Evolutionary conservation across 2,113 vertebrate genomes (phyloP), one percentile per base, ranked within the genome.

Genomic region (Odocoileus hemionus): DNA sequence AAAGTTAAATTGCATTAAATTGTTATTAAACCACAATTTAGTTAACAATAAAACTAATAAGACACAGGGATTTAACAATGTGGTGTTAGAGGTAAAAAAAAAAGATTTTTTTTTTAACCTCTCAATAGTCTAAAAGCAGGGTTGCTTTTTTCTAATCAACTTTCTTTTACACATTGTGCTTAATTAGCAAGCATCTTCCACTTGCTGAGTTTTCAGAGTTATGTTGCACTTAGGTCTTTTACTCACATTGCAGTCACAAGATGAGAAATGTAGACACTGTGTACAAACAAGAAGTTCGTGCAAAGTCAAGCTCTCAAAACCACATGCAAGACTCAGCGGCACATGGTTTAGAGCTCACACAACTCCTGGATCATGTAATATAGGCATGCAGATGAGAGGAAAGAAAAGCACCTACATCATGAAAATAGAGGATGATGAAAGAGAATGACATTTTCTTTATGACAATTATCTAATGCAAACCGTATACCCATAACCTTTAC

Each of bases 261-360:
- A 98, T 97, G 95, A 97, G 64, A 96, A 95, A 98, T 97, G 97
- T 92, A 98, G 95, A 98, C 70, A 98, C 70, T 92, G 39, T 97
- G n/a, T n/a, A 98, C 98, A 99, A 98, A 99, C 98, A 99, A 98
- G 98, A 98, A 98, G 98, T 98, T 99, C 99, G 99, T 99, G 99
- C 99, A 99, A 99, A 98, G 98, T 98, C 97, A 98, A 98, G 95
- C 95, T 95, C 96, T 98, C 97, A 96, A 98, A 98, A 98, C 98
- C 97, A 98, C 98, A 99, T 99, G 99, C 99, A 99, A 98, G 96
- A 98, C 95, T 98, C 97, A 97, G 97, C 97, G 76, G 98, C 98
- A 98, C 97, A 98, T 98, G 98, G 98, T 97, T 98, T 97, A 87
- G 94, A 98, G 98, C 97, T 97, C 95, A 97, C 97, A 98, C 92